Evolutionary conservation across 2,888 invertebrate species (phyloP), one percentile per base, ranked within the genome.

Genomic region (Hoplodrina ambigua): DNA sequence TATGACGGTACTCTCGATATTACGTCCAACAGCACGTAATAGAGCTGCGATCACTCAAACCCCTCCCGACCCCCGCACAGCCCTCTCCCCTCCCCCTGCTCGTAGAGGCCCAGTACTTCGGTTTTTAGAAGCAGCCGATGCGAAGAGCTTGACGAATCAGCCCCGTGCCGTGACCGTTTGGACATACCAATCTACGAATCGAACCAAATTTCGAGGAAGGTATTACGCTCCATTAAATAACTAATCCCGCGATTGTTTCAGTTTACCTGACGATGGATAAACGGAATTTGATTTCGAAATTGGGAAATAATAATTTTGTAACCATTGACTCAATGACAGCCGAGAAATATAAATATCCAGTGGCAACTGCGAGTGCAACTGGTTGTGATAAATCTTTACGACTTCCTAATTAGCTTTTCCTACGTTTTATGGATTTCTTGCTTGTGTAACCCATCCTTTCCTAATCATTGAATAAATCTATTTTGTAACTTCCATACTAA

Each of bases 21-120:
- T 92, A 93, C 92, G 88, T 92, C 85, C 88, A 88, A 80, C 87
- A 88, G 88, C 90, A 91, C 93, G 92, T 93, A 92, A 91, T 90
- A 89, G 86, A 86, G 86, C 88, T 84, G 86, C 92, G 90, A 89
- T 90, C 92, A 89, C 88, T 90, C 84, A 87, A 87, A 86, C 88
- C 81, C 75, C 81, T 70, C 84, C 77, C 72, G 75, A 76, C 66
- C 71, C 73, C 64, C 76, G 54, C 66, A 15, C 66, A 69, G 62
- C 72, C 75, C 81, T 67, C 64, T 69, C 71, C 79, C 62, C 75
- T 69, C 70, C 56, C 65, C 56, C 33, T 5, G 25, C 13, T 10
- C 72, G 56, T 52, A 60, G 75, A 79, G 61, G 61, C 67, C 84
- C 81, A 78, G 80, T 80, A 84, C 86, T 87, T 87, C 86, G 86